These are phyloP conservation scores for Empidonax alnorum DNA, from an alignment of 2,113 vertebrate genomes.

Conservation along the genomic window DNA sequence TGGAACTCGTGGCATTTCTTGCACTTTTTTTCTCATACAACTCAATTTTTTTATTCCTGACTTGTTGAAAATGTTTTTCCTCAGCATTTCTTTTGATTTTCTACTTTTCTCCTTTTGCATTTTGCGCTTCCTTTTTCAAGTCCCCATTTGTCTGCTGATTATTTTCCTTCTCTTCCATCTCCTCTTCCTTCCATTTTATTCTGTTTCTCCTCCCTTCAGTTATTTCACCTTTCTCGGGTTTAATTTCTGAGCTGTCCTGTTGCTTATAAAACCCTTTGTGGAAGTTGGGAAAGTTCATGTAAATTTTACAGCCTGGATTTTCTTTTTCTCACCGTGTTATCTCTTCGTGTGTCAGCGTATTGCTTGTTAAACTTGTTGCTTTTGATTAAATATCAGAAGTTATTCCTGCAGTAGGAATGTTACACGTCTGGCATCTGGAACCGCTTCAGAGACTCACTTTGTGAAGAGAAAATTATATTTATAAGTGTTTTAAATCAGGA, in stretches of 20 bases:
- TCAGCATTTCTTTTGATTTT: not conserved
- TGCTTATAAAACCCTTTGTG: not conserved
- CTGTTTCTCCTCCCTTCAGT: not conserved
- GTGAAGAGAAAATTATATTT: conserved; percentile 11
- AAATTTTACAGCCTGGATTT: not conserved
- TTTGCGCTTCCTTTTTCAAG: not conserved
- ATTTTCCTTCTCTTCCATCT: not conserved
- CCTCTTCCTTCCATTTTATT: not conserved
- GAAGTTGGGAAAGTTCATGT: not conserved
- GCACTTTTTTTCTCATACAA: not conserved
- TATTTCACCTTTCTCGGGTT: not conserved
- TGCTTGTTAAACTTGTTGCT: conserved; percentile 48
- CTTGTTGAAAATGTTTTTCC: not conserved
- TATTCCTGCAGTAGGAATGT: conserved; percentile 15
- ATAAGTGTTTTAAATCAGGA: conserved; percentile 44
- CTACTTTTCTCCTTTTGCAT: not conserved
- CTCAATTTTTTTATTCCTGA: not conserved
- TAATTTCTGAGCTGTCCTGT: not conserved
- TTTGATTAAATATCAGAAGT: conserved; percentile 33
- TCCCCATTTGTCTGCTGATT: not conserved
- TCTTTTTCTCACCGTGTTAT: not conserved
- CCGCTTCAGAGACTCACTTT: conserved; percentile 29
- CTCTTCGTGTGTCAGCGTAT: not conserved
- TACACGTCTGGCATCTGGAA: conserved; percentile 45
- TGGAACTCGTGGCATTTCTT: not conserved